Base-by-base conservation (phyloP, 2,888 invertebrate genomes). In the Athalia rosae region DNA sequence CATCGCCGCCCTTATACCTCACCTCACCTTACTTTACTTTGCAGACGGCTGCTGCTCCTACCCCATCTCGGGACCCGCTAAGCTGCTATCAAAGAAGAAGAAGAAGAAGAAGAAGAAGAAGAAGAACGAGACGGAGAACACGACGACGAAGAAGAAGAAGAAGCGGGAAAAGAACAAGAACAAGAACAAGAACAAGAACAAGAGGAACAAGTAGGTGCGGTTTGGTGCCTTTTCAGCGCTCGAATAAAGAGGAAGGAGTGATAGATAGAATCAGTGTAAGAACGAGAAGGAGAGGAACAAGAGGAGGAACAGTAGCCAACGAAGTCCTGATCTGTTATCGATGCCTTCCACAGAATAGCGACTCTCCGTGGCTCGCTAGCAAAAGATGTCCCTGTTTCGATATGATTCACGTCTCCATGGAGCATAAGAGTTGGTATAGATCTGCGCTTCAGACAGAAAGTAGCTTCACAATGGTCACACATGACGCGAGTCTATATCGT, bases 271-370 rank as follows among this genome's bases (percentile, higher is more conserved):
- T 28, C 28, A 28, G 58, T 9, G n/a, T 15, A 5, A 58, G 13
- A 6, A n/a, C 6, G n/a, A n/a, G 6, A n/a, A 4, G 15, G 13
- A 5, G 58, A 58, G 58, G 47, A 8, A 4, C 13, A 47, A 45
- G 9, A 64, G 47, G 15, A 64, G 64, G 45, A 64, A 64, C 64
- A 64, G 64, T 64, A 64, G 64, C 64, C 47, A 6, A 6, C 64
- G 7, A 47, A 64, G 64, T 64, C n/a, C 64, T 64, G 64, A 64
- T 64, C 64, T 64, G 64, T 47, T 64, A 64, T 64, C 64, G 64
- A 47, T 64, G 64, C 64, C 47, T 64, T 47, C 41, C 64, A 6
- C 7, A 47, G 64, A 64, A 64, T 7, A 43, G 63, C 45, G 13
- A n/a, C 28, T 28, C 28, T 28, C 28, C 28, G 28, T 47, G 64